phyloP scores from a whole-genome alignment of 2,113 vertebrate species.

The Centropus bengalensis region DNA sequence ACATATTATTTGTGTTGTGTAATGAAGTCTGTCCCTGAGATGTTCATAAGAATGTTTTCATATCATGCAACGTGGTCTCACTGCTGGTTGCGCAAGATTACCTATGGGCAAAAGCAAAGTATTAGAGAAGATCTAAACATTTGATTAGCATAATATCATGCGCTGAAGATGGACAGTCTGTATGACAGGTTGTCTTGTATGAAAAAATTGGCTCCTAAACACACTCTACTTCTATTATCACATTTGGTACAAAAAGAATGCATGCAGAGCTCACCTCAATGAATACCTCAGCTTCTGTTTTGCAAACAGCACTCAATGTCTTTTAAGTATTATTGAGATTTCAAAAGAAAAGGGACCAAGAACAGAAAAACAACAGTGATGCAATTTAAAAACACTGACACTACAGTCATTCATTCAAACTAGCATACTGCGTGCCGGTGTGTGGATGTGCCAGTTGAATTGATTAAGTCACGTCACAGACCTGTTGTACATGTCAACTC shows the following conservation, averaged over 20 bases:
- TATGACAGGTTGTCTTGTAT: background rate
- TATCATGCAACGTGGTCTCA: background rate
- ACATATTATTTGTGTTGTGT: slow-evolving; percentile 28
- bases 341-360: background rate
- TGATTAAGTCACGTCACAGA: background rate
- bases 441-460: background rate
- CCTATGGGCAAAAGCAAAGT: slow-evolving; percentile 21
- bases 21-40: background rate
- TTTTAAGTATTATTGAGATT: background rate
- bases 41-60: slow-evolving; percentile 33
- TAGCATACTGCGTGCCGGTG: background rate
- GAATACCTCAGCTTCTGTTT: background rate
- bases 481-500: background rate
- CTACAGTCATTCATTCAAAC: background rate
- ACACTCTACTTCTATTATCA: background rate
- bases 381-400: background rate
- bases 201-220: slow-evolving; percentile 29
- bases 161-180: background rate
- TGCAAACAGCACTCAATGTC: background rate
- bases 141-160: background rate
- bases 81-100: slow-evolving; percentile 13
- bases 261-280: background rate
- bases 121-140: background rate
- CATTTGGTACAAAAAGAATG: background rate
- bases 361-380: background rate